Conservation (phyloP, 2,888 invertebrate species). For the Hofmannophila pseudospretella region DNA sequence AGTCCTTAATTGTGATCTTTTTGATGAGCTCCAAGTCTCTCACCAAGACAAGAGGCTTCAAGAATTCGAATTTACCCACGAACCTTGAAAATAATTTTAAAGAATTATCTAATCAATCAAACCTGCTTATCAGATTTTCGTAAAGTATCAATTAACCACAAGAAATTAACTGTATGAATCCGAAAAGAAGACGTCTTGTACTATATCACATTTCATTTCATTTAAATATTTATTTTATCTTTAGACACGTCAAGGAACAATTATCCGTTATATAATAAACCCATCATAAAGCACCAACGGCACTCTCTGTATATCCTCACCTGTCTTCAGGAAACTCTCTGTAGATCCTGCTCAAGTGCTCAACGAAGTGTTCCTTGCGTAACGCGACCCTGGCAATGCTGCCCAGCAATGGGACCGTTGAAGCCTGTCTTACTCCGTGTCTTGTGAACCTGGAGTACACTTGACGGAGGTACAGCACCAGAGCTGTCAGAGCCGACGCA, state of each 20-base stretch:
- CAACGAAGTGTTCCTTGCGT: not conserved
- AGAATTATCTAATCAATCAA: no score
- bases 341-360: not conserved
- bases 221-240: no score
- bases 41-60: conserved; percentile 50
- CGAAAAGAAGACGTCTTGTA: no score
- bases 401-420: conserved; percentile 37
- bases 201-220: no score
- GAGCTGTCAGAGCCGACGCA: conserved; percentile 23
- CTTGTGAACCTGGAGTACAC: conserved; percentile 32
- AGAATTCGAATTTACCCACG: conserved; percentile 62
- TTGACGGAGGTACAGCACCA: conserved; percentile 29
- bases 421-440: conserved; percentile 35
- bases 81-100: conserved; percentile 58
- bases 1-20: conserved; percentile 70
- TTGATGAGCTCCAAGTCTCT: conserved; percentile 70
- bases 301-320: no score
- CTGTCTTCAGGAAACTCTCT: not conserved
- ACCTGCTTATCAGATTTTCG: no score
- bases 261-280: no score
- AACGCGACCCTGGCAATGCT: conserved; percentile 6
- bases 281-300: no score
- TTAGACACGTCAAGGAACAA: no score
- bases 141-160: no score
- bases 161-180: no score